phyloP scores from a whole-genome alignment of 2,113 vertebrate genomes.

The Eclectus roratus region DNA sequence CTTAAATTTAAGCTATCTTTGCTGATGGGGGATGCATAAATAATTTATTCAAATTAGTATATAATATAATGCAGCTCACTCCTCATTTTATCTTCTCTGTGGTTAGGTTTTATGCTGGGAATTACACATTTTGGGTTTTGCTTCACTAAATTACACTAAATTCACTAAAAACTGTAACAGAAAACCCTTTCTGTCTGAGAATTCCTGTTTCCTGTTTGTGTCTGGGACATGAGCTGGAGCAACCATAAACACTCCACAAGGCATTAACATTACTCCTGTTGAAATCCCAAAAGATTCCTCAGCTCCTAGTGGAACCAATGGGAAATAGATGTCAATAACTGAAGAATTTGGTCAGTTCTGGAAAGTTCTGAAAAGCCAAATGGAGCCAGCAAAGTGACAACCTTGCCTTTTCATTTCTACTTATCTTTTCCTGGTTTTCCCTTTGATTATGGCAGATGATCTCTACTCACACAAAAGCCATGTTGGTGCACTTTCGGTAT shows the following conservation, averaged over 20 bases:
- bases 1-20: not conserved
- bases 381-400: not conserved
- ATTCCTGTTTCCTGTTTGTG: not conserved
- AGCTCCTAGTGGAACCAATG: not conserved
- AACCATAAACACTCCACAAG: not conserved
- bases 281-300: not conserved
- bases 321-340: not conserved
- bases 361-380: not conserved
- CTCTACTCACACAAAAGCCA: not conserved
- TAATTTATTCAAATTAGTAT: not conserved
- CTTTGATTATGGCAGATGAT: not conserved
- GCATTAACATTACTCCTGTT: not conserved
- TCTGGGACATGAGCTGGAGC: not conserved
- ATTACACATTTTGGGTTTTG: not conserved
- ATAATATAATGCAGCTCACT: not conserved
- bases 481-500: not conserved
- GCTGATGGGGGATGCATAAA: not conserved
- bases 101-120: not conserved
- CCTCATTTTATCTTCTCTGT: not conserved
- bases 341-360: not conserved
- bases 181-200: not conserved
- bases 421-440: not conserved
- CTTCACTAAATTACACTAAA: not conserved
- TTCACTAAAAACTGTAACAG: not conserved
- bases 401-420: rapidly evolving